These are phyloP conservation scores for Clytia hemisphaerica DNA, from an alignment of 30 jellyfish, hydroid and myxozoan species.

Conservation along the genomic window DNA sequence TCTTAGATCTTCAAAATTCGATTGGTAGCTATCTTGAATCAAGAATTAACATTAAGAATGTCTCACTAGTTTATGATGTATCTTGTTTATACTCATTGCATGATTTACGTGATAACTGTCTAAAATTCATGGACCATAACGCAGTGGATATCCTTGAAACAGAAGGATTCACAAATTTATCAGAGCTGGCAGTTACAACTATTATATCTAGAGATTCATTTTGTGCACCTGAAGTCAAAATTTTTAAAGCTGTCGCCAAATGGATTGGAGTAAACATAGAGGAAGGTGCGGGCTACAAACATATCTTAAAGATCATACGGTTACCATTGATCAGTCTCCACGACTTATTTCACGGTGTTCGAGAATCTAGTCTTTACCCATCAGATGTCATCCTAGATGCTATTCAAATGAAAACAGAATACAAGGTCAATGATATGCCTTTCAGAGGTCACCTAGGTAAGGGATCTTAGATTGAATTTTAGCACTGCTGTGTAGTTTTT, in stretches of 20 bases:
- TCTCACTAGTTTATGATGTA: conserved; percentile 59
- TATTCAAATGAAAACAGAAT: conserved; percentile 59
- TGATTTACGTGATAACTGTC: conserved; percentile 49
- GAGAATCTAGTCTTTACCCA: conserved; percentile 46
- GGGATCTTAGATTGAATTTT: too few relatives aligned
- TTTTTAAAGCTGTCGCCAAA: conserved; percentile 49
- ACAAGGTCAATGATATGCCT: conserved; percentile 56
- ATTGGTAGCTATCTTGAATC: conserved; percentile 61
- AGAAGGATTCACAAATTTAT: conserved; percentile 55
- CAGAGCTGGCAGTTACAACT: conserved; percentile 40
- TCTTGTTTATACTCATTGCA: conserved; percentile 38
- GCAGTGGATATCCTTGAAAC: conserved; percentile 60
- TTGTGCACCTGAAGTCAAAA: conserved; percentile 71
- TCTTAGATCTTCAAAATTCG: conserved; percentile 76
- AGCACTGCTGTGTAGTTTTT: not conserved
- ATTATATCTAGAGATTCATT: conserved; percentile 68
- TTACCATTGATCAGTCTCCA: conserved; percentile 67
- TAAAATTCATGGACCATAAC: conserved; percentile 74
- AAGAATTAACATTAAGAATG: conserved; percentile 35
- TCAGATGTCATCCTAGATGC: conserved; percentile 86
- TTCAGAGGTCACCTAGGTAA: conserved; percentile 79
- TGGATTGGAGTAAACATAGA: conserved; percentile 51
- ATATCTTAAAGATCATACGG: conserved; percentile 46
- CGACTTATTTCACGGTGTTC: conserved; percentile 51
- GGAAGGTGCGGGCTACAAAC: conserved; percentile 2